Evolutionary conservation across 2,797 vertebrate species (phyloP), one percentile per base, ranked within the genome.

Genomic region (Apogon hyalosoma): DNA sequence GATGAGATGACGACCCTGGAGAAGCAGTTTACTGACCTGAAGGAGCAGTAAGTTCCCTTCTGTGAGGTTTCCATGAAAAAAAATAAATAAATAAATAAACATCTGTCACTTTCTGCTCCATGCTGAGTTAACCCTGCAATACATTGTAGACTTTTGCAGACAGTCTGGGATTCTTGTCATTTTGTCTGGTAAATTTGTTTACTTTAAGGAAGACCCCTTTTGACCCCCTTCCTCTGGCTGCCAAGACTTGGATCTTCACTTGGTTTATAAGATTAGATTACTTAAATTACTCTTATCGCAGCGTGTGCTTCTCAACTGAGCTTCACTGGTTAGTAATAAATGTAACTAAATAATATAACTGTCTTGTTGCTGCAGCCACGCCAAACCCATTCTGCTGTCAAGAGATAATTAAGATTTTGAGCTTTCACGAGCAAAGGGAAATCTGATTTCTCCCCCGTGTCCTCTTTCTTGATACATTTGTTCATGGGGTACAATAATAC

Each of bases 1-100:
- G 97, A 99, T 87, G 98, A 99, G 93, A 99, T 99, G 98, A 98
- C 96, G 28, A 98, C 97, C 66, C 94, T 99, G 77, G 98, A 99
- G 93, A 99, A 99, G 81, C 98, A 99, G 87, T 99, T 99, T 92
- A 98, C 96, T 11, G 98, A 99, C 80, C 87, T 99, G 70, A 99
- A 98, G 91, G 98, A 99, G 93, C 98, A 99, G 98, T 99, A 93
- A 95, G 96, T 96, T 36, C 7, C 10, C 14, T 0, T 7, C 7
- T n/a, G 4, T 46, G n/a, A 33, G 15, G 12, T 15, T 5, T 13
- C 24, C 18, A 38, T 10, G 3, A 6, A 2, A 21, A 45, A 1
- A 21, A 21, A n/a, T n/a, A n/a, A n/a, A n/a, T n/a, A n/a, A n/a
- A n/a, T n/a, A 21, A 21, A 21, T 3, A 21, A 21, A 2, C 7